Evolutionary conservation across 92 coral and sea anemone species (phyloP).

Genomic region (Hydrozoanthus gracilis): DNA sequence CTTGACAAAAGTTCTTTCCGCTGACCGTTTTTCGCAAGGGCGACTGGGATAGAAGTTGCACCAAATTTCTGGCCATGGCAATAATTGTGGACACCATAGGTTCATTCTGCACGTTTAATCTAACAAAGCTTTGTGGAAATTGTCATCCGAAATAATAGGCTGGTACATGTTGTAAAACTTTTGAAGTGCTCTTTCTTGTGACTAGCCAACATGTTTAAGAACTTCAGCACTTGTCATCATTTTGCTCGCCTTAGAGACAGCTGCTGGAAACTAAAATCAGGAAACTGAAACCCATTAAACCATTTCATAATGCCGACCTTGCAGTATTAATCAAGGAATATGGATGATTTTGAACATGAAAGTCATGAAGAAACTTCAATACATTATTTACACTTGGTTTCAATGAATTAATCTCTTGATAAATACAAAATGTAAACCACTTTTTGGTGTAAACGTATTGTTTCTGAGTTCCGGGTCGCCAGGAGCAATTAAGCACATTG

Average conservation of each 20-base stretch:
- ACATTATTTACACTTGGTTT: conserved; percentile 59
- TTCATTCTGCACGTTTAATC: conserved; percentile 38
- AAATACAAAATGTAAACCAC: conserved; percentile 55
- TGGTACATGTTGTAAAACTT: conserved; percentile 61
- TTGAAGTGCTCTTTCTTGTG: conserved; percentile 42
- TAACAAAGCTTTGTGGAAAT: conserved; percentile 48
- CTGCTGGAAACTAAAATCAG: conserved; percentile 14
- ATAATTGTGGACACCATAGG: conserved; percentile 52
- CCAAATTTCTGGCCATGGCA: too few relatives aligned
- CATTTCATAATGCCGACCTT: conserved; percentile 57
- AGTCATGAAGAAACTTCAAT: conserved; percentile 39
- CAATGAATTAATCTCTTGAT: conserved; percentile 47
- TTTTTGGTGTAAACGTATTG: conserved; percentile 58
- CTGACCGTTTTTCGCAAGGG: too few relatives aligned
- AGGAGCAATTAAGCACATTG: conserved; percentile 53
- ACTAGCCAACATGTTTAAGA: conserved; percentile 54
- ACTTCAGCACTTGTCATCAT: conserved; percentile 40
- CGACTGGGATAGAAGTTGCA: too few relatives aligned
- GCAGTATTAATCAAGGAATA: conserved; percentile 54
- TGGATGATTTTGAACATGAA: conserved; percentile 18
- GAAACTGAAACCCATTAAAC: conserved; percentile 33
- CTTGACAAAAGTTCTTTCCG: too few relatives aligned
- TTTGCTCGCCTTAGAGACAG: conserved; percentile 10
- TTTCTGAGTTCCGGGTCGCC: conserved; percentile 46
- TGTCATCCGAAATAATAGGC: conserved; percentile 23